phyloP scores from a whole-genome alignment of 1,140 invertebrate species.

The Drosophila sulfurigaster region DNA sequence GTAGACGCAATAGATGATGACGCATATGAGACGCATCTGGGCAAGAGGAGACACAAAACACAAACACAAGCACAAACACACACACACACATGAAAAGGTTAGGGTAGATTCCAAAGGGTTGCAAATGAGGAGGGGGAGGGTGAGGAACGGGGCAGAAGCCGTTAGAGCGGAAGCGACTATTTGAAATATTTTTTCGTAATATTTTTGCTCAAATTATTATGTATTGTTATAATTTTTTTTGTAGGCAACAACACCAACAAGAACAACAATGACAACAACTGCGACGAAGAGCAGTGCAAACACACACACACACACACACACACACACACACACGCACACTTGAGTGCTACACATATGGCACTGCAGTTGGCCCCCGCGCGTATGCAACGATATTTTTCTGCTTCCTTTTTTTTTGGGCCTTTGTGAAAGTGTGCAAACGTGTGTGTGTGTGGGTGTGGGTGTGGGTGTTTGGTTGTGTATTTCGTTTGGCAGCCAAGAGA shows the following conservation, averaged over 20 bases:
- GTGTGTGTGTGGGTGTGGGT: slow-evolving; percentile 4
- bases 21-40: slow-evolving; percentile 68
- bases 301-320: slow-evolving; percentile 20
- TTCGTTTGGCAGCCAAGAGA: background rate
- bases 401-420: slow-evolving; percentile 42
- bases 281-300: slow-evolving; percentile 34
- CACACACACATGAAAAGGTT: slow-evolving; percentile 8
- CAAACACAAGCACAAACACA: slow-evolving; percentile 18
- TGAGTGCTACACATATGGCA: slow-evolving; percentile 22
- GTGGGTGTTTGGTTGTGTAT: slow-evolving; percentile 6
- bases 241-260: slow-evolving; percentile 17
- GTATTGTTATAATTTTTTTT: slow-evolving; percentile 77
- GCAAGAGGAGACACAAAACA: slow-evolving; percentile 37
- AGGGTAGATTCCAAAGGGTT: slow-evolving; percentile 28
- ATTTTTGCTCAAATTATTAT: slow-evolving; percentile 79
- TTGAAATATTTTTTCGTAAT: slow-evolving; percentile 71
- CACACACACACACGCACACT: slow-evolving; percentile 10
- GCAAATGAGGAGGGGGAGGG: background rate
- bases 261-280: slow-evolving; percentile 5
- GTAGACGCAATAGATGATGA: slow-evolving; percentile 79
- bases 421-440: slow-evolving; percentile 10
- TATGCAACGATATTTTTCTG: slow-evolving; percentile 61
- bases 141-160: slow-evolving; percentile 3
- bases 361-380: slow-evolving; percentile 40
- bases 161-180: slow-evolving; percentile 69